phyloP scores from a whole-genome alignment of 2,797 vertebrate genomes.

The Synaphobranchus kaupii region DNA sequence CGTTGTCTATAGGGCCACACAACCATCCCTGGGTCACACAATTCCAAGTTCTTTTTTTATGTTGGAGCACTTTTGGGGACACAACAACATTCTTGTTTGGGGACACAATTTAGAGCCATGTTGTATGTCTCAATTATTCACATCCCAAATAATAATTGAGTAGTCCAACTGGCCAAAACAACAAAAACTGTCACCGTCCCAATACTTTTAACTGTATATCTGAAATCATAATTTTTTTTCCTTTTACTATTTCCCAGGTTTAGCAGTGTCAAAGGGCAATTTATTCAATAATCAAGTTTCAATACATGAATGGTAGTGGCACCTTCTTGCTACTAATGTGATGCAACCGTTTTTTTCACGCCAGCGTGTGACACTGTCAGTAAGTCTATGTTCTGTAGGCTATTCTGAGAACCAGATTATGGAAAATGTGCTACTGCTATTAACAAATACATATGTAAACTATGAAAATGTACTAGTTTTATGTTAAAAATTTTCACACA shows the following conservation, averaged over 20 bases:
- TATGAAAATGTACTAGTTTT: neutral
- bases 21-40: no score
- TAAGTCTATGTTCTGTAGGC: neutral
- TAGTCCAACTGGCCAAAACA: no score
- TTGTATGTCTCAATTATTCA: no score
- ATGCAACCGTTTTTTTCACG: neutral
- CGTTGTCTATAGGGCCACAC: no score
- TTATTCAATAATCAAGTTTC: neutral
- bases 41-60: no score
- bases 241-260: neutral
- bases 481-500: neutral
- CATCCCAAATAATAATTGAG: no score
- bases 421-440: neutral
- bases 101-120: no score
- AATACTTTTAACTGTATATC: no score
- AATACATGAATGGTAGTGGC: neutral
- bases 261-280: neutral
- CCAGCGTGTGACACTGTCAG: neutral
- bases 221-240: no score
- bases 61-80: no score
- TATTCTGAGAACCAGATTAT: neutral
- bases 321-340: neutral
- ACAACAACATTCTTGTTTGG: no score
- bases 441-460: conserved; percentile 44
- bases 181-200: no score